Evolutionary conservation across 2,797 vertebrate genomes (phyloP).

Genomic region (Pseudochromis fuscus): DNA sequence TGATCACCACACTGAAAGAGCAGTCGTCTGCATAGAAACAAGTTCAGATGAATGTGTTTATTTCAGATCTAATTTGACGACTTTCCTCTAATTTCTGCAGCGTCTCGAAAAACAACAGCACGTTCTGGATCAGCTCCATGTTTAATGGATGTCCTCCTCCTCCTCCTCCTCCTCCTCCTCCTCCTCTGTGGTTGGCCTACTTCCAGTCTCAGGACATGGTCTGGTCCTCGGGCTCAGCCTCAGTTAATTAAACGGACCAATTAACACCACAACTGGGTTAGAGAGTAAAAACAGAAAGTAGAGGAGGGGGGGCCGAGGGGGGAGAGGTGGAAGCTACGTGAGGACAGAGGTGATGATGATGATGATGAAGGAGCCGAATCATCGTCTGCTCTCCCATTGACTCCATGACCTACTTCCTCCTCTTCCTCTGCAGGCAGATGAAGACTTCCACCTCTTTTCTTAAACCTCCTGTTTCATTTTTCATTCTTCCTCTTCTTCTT

Average conservation of each 20-base stretch:
- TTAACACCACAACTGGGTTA: conserved; percentile 46
- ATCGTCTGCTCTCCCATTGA: conserved; percentile 31
- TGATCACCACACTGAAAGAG: too few relatives aligned
- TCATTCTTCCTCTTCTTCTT: too few relatives aligned
- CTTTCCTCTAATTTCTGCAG: too few relatives aligned
- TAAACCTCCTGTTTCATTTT: not conserved
- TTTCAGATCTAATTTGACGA: too few relatives aligned
- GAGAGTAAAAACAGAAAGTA: not conserved
- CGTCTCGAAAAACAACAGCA: too few relatives aligned
- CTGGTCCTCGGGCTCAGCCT: conserved; percentile 36
- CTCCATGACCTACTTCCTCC: conserved; percentile 63
- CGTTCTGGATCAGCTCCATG: conserved; percentile 35
- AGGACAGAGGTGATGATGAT: conserved; percentile 35
- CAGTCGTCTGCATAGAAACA: too few relatives aligned
- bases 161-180: conserved; percentile 38
- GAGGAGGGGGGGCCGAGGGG: not conserved
- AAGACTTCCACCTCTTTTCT: not conserved
- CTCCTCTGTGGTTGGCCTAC: conserved; percentile 52
- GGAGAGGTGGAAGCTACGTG: not conserved
- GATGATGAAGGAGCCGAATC: conserved; percentile 42
- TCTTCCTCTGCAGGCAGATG: not conserved
- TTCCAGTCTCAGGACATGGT: conserved; percentile 41
- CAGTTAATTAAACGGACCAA: conserved; percentile 63
- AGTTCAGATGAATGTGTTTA: too few relatives aligned
- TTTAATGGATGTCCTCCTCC: conserved; percentile 38